Evolutionary conservation across 2,113 vertebrate species (phyloP).

Genomic region (Xerus inauris): DNA sequence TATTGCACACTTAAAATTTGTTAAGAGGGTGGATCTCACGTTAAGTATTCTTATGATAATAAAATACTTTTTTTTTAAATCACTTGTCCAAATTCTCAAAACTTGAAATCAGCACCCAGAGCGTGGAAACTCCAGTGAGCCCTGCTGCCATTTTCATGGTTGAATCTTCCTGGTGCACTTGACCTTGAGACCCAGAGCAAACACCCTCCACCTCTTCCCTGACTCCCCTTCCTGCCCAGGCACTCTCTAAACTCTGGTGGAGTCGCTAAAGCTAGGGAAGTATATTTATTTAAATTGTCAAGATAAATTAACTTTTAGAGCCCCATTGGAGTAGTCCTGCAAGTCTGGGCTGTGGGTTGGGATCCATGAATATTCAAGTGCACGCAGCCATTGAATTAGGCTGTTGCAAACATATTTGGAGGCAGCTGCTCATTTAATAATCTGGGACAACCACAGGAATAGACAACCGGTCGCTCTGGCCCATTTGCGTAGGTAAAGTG

Average conservation of each 20-base stretch:
- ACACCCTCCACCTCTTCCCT: not conserved
- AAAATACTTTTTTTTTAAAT: not conserved
- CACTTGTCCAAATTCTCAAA: not conserved
- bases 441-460: conserved; percentile 84
- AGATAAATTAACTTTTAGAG: conserved; percentile 84
- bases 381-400: conserved; percentile 84
- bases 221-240: conserved; percentile 16
- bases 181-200: not conserved
- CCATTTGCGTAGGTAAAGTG: conserved; percentile 84
- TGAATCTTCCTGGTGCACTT: not conserved
- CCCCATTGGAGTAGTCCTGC: conserved; percentile 45
- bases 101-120: not conserved
- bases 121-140: no score
- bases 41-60: not conserved
- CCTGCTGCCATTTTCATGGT: rapidly evolving
- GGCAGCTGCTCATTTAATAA: conserved; percentile 88
- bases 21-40: not conserved
- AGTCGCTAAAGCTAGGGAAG: conserved; percentile 58
- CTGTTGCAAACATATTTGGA: conserved; percentile 84
- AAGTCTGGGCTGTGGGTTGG: conserved; percentile 29
- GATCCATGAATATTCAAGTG: conserved; percentile 85
- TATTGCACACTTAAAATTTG: not conserved
- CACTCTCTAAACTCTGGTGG: not conserved
- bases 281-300: conserved; percentile 78
- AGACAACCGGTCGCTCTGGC: conserved; percentile 78